Evolutionary conservation across 2,113 vertebrate species (phyloP).

Genomic region (Lepidothrix coronata): DNA sequence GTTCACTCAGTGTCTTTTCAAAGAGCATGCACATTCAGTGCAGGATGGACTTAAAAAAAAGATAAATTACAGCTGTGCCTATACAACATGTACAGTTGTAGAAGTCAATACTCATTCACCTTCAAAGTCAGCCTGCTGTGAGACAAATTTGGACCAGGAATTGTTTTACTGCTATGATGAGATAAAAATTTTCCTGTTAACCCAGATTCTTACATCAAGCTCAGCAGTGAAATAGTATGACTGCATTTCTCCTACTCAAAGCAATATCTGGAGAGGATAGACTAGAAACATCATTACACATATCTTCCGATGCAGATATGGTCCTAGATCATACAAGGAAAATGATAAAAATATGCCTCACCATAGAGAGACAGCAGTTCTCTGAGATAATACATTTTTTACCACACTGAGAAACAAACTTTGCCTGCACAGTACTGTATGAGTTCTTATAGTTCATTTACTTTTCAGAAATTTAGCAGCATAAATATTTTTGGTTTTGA

Average conservation of each 20-base stretch:
- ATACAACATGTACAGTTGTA: neutral
- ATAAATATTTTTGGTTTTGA: neutral
- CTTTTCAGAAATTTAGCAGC: neutral
- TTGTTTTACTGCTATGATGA: neutral
- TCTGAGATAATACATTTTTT: neutral
- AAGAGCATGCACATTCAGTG: neutral
- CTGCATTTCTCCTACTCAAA: neutral
- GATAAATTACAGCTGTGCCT: neutral
- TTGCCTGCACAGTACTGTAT: neutral
- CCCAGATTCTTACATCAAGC: neutral
- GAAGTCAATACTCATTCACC: neutral
- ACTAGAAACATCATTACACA: neutral
- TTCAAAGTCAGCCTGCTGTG: neutral
- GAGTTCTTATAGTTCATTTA: neutral
- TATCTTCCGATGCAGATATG: neutral
- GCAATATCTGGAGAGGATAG: neutral
- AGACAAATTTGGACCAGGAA: neutral
- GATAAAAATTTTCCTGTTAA: neutral
- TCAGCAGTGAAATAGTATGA: neutral
- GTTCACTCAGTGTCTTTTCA: neutral
- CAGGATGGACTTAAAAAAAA: neutral
- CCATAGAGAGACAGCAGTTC: neutral
- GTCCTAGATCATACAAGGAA: neutral
- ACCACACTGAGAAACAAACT: neutral
- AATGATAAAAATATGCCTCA: neutral